Base-by-base conservation (phyloP, 2,888 invertebrate genomes). In the Ditula angustiorana region DNA sequence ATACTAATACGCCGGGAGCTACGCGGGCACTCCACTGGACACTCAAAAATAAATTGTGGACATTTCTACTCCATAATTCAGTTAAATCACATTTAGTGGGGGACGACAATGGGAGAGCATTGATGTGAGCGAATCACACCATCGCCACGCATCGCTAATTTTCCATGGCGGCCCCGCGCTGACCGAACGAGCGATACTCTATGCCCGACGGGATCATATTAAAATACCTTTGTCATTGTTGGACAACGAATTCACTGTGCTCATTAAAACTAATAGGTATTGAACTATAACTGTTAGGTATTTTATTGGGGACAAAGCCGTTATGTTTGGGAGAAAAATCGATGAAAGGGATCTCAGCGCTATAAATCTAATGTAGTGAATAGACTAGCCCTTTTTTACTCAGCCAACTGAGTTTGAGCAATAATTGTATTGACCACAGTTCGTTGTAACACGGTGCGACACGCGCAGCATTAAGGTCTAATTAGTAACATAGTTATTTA, bases 121-220 rank as follows among this genome's bases (percentile, higher is more conserved):
- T 85, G 87, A 89, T 90, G 90, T 90, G 89, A 87, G 88, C 91
- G 88, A 91, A 91, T 92, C 91, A 91, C 90, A 91, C 91, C 88
- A 89, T 86, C 87, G 90, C 78, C 77, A 90, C 90, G 91, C 87
- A 81, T 89, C 86, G 92, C 87, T 89, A 83, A 88, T 85, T 88
- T 83, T 85, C 86, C 89, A 91, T 91, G 86, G 85, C 76, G 74
- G 75, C 75, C 75, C 76, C 71, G 81, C 80, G 78, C 79, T 85
- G 83, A 82, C 82, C 83, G 80, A 81, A 85, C 85, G 74, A 81
- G 79, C 80, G 73, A 76, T 81, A 83, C 82, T 81, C 83, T 78
- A 78, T 82, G 80, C 72, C 79, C 80, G 71, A 21, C 35, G 53
- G 66, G 61, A 67, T 55, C 61, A 60, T 68, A 67, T 68, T 68